Percentiles rank a stretch among this genome's conserved stretches.
Conservation (phyloP, 2,888 invertebrate genomes). For the Cylindroiulus punctatus region DNA sequence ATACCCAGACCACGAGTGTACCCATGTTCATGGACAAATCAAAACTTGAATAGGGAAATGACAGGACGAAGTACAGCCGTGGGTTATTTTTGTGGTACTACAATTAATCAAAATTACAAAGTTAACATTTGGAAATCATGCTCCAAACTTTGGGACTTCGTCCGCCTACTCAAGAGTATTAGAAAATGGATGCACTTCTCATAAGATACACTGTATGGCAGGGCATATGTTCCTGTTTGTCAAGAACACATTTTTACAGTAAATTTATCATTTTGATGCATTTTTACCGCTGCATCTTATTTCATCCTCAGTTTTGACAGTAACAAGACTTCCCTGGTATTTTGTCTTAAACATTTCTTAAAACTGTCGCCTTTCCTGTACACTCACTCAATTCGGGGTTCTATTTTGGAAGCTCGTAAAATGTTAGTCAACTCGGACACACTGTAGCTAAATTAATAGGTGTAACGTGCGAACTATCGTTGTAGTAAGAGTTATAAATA, state of each 20-base stretch:
- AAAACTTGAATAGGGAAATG: too few species aligned
- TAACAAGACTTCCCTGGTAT: too few species aligned
- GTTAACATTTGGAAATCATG: too few species aligned
- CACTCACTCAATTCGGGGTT: not conserved
- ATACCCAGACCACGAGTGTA: too few species aligned
- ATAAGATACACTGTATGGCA: not conserved
- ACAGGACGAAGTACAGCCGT: too few species aligned
- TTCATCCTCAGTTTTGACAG: not conserved
- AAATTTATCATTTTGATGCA: not conserved
- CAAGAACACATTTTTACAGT: not conserved
- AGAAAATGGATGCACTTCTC: not conserved
- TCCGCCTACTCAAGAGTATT: too few species aligned
- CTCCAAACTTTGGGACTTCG: too few species aligned
- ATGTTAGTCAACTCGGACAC: constrained; percentile 15
- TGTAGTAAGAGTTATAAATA: not conserved
- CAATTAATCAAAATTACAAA: too few species aligned
- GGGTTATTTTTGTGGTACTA: too few species aligned
- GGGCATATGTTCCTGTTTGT: too few species aligned
- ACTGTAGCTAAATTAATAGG: constrained; percentile 39
- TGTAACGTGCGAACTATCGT: not conserved
- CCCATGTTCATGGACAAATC: too few species aligned
- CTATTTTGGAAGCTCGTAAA: not conserved
- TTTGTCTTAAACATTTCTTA: not conserved
- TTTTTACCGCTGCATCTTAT: not conserved
- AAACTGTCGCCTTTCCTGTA: not conserved